These are phyloP conservation scores for Sciurus carolinensis DNA, from an alignment of 2,797 vertebrate genomes.

Conservation along the genomic window DNA sequence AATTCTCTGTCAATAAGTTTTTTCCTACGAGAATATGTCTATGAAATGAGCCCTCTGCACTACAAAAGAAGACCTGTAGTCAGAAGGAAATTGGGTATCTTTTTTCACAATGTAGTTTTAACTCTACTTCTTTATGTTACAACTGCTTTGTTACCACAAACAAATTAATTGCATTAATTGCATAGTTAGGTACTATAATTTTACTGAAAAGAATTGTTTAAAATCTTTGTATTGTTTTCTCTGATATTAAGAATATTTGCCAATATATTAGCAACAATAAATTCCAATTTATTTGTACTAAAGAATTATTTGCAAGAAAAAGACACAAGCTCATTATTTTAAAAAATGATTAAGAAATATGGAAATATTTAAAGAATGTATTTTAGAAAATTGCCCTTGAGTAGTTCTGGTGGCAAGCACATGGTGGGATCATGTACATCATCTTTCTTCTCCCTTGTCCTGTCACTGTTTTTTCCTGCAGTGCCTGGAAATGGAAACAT, in stretches of 20 bases:
- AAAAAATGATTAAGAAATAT: background rate
- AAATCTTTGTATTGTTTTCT: conserved; percentile 36
- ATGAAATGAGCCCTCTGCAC: background rate
- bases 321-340: background rate
- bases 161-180: conserved; percentile 31
- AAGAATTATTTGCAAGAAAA: background rate
- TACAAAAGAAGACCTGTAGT: background rate
- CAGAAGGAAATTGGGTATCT: conserved; percentile 14
- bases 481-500: background rate
- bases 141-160: conserved; percentile 19
- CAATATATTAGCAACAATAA: conserved; percentile 45
- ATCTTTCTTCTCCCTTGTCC: background rate
- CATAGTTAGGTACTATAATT: conserved; percentile 40
- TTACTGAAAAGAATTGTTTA: conserved; percentile 42
- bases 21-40: background rate
- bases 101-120: background rate
- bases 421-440: no score
- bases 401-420: background rate
- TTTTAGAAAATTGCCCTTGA: background rate
- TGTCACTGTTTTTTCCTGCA: background rate
- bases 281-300: background rate
- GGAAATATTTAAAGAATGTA: background rate
- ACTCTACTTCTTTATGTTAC: conserved; percentile 42
- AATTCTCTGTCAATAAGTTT: background rate
- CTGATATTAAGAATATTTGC: conserved; percentile 18